Conservation (phyloP, 1,140 invertebrate species). For the Anastrepha ludens region DNA sequence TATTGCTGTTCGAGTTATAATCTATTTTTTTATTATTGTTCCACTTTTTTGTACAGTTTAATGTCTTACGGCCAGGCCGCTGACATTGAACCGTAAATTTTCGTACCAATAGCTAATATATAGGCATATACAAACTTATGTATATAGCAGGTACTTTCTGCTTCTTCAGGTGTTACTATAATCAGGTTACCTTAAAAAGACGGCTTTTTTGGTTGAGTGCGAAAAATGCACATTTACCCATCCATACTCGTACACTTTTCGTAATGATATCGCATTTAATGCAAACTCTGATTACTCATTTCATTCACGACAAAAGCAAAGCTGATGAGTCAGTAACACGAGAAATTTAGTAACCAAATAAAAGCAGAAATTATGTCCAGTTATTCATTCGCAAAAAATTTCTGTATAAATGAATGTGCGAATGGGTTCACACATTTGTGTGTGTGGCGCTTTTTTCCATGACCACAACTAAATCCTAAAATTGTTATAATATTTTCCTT, state of each 20-base stretch:
- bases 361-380: neutral
- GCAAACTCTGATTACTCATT: slow-evolving; percentile 16
- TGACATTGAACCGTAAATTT: too few species aligned
- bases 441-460: neutral
- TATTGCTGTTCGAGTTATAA: too few species aligned
- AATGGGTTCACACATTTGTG: neutral
- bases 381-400: slow-evolving; percentile 13
- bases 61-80: too few species aligned
- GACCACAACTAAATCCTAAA: neutral
- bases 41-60: too few species aligned
- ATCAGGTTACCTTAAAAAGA: too few species aligned
- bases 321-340: neutral
- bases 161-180: too few species aligned
- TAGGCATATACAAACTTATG: too few species aligned
- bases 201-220: neutral
- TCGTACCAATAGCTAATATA: too few species aligned
- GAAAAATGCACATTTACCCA: neutral
- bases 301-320: slow-evolving; percentile 2
- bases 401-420: neutral
- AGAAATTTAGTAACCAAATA: neutral
- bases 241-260: too few species aligned
- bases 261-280: neutral
- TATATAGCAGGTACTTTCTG: too few species aligned
- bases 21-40: too few species aligned
- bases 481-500: neutral